A percentile compares a stretch with the other conserved stretches of the same genome.
These are phyloP conservation scores for Calephelis nemesis DNA, from an alignment of 1,140 invertebrate species.

Conservation along the genomic window DNA sequence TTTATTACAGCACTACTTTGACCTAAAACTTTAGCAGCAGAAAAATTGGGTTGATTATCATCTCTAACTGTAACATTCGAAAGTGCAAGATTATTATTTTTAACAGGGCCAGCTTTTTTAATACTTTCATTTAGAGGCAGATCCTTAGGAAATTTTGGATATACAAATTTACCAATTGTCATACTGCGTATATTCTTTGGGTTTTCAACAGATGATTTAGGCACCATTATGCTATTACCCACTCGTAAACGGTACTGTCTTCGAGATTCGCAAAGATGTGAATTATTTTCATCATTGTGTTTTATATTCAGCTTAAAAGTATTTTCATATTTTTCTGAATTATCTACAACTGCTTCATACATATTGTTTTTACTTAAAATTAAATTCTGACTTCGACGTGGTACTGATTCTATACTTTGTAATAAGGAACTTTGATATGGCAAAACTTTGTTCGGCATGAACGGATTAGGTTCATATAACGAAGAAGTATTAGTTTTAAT, in stretches of 20 bases:
- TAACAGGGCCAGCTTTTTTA: too few species aligned
- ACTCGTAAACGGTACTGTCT: slow-evolving; percentile 3
- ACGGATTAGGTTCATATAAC: neutral
- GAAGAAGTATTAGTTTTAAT: neutral
- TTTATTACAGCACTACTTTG: too few species aligned
- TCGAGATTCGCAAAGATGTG: neutral
- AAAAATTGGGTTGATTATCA: too few species aligned
- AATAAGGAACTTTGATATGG: neutral
- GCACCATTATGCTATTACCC: neutral
- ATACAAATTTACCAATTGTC: neutral
- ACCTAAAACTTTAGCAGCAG: too few species aligned
- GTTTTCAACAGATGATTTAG: neutral
- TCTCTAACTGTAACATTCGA: too few species aligned
- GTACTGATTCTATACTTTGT: neutral
- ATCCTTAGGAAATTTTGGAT: neutral
- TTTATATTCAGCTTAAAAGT: neutral
- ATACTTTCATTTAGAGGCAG: neutral
- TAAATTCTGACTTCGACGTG: neutral
- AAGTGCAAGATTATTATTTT: too few species aligned
- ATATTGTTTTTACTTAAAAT: neutral
- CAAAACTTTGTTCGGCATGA: neutral
- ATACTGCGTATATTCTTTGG: neutral
- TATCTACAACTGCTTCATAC: neutral
- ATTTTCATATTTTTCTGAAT: neutral
- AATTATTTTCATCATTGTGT: neutral